Evolutionary conservation across 2,113 vertebrate species (phyloP), one percentile per base, ranked within the genome.

Genomic region (Gobiocypris rarus): DNA sequence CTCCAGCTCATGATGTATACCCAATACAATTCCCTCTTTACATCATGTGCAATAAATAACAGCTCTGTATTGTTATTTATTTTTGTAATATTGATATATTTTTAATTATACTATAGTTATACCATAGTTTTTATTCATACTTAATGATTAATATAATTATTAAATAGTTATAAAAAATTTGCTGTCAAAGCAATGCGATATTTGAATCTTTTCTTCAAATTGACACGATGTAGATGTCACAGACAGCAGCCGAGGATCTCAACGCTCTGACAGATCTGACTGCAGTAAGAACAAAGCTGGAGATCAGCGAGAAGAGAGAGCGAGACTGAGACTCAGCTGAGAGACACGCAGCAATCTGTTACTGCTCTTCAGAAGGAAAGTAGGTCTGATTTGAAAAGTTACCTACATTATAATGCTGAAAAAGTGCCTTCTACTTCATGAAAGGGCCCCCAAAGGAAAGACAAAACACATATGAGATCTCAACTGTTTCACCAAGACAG

Each of bases 291-390:
- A 52, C 82, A 0, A 88, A 92, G 19, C 88, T 95, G 89, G 88
- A 91, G 8, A 24, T 0, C 1, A 91, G 89, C 0, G 88, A 93
- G 50, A 84, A 5, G 90, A 93, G 83, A 93, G 52, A 59, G 45
- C 48, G 4, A 41, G 26, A 45, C 92, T 63, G 85, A 87, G 56
- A 58, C 31, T 9, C 83, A 79, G 81, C 91, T 96, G 71, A 73
- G 34, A 61, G 91, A 90, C 13, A 88, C 91, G 0, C 85, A 92
- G 56, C 3, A 41, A 34, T 81, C 59, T 0, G 85, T 90, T 9
- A 9, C 3, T 0, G 77, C 38, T 31, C 90, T 96, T 54, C 85
- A 92, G 80, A 86, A 89, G 17, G 89, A 93, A 93, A 93, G 96
- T 96, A 88, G 6, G 84, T 48, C 24, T 52, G 7, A 24, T 45